Conservation (phyloP, 2,888 invertebrate genomes). For the Beris chalybata region DNA sequence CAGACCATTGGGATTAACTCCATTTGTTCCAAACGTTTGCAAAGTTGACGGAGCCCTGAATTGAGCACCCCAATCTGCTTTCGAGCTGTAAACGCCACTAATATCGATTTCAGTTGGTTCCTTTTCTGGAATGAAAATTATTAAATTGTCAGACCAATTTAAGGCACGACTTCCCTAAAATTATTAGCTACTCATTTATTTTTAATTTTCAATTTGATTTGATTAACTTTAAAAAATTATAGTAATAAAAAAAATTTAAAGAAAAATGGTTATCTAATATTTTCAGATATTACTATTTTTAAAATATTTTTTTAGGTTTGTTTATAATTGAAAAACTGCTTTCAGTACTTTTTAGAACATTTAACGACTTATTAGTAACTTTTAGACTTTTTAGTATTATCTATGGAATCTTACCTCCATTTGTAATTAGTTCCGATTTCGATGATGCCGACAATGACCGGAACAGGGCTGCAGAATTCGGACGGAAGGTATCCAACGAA, state of each 20-base stretch:
- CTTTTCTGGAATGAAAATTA: constrained; percentile 47
- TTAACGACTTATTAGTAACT: too few species aligned
- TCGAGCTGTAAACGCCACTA: constrained; percentile 74
- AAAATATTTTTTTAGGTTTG: not conserved
- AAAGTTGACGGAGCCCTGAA: constrained; percentile 68
- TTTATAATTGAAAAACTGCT: too few species aligned
- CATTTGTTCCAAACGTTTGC: constrained; percentile 63
- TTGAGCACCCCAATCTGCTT: constrained; percentile 76
- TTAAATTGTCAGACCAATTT: too few species aligned
- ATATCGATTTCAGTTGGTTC: constrained; percentile 67
- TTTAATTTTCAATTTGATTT: too few species aligned
- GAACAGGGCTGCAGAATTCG: constrained; percentile 72
- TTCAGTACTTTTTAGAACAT: too few species aligned
- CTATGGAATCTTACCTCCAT: constrained; percentile 49
- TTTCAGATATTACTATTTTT: too few species aligned
- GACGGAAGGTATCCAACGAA: constrained; percentile 74
- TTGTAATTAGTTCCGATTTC: constrained; percentile 53
- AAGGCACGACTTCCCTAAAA: too few species aligned
- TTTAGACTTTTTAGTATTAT: too few species aligned
- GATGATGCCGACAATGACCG: constrained; percentile 60
- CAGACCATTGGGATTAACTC: constrained; percentile 74
- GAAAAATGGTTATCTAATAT: too few species aligned
- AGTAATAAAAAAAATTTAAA: too few species aligned
- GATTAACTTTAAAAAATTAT: too few species aligned
- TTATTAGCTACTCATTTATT: too few species aligned